Conservation (phyloP, 2,888 invertebrate genomes). For the Brachynemurus nebulosus region DNA sequence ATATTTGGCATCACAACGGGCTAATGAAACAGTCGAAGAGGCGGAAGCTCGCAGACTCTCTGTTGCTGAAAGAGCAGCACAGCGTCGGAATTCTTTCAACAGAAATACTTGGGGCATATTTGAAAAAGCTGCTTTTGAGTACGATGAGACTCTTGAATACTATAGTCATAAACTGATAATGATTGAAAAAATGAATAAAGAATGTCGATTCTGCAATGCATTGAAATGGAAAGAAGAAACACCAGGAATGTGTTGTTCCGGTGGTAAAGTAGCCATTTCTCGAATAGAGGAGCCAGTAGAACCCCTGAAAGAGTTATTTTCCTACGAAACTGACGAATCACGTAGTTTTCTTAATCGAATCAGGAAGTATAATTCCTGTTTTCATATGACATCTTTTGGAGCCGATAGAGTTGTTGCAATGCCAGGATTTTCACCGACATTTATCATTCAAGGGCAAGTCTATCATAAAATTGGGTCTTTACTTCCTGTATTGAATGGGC, state of each 20-base stretch:
- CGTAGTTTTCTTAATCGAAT: conserved; percentile 15
- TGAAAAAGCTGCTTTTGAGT: conserved; percentile 14
- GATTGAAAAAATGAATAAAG: conserved; percentile 1
- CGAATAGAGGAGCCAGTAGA: conserved; percentile 17
- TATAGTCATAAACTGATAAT: too few species aligned
- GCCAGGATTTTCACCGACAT: conserved; percentile 20
- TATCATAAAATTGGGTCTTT: conserved; percentile 22
- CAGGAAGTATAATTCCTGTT: conserved; percentile 17
- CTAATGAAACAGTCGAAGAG: conserved; percentile 16
- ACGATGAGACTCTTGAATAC: conserved; percentile 17
- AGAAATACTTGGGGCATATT: conserved; percentile 16
- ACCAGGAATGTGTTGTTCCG: conserved; percentile 18
- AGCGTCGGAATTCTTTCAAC: conserved; percentile 19
- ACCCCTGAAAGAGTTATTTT: conserved; percentile 15
- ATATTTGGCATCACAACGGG: too few species aligned
- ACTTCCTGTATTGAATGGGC: conserved; percentile 15
- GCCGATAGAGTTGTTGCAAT: conserved; percentile 13
- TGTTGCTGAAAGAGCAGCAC: conserved; percentile 18
- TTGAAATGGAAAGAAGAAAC: conserved; percentile 19
- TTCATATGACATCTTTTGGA: conserved; percentile 18
- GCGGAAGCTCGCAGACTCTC: conserved; percentile 18
- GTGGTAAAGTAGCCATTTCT: conserved; percentile 16
- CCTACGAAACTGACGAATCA: conserved; percentile 14
- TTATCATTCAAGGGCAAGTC: conserved; percentile 23
- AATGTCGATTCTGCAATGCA: not conserved